These are phyloP conservation scores for Eonycteris spelaea DNA, from an alignment of 2,113 vertebrate species.

Conservation along the genomic window DNA sequence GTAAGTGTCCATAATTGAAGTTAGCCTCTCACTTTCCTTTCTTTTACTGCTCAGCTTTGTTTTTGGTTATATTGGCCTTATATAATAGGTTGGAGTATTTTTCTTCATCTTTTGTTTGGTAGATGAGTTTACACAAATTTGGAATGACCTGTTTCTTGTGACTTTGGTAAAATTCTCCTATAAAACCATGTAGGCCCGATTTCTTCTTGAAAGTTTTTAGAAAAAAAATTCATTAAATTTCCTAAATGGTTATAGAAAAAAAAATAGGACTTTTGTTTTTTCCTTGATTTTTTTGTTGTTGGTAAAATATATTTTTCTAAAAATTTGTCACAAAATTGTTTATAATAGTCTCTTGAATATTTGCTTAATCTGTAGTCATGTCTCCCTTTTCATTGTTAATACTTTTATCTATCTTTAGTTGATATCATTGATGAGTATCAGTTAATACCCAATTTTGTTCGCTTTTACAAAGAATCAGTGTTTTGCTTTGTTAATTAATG, in stretches of 20 bases:
- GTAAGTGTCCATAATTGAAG: background rate
- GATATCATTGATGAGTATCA: background rate
- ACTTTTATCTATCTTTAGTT: background rate
- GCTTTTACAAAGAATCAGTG: background rate
- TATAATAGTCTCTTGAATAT: background rate
- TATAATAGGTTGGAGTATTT: background rate
- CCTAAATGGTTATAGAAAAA: background rate
- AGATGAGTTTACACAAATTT: background rate
- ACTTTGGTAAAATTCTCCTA: background rate
- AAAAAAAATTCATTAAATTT: background rate
- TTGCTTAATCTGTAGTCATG: background rate
- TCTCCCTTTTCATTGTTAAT: background rate
- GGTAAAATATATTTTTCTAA: constrained; percentile 26
- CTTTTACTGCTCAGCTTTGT: background rate
- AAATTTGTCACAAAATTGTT: background rate
- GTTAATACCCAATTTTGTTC: background rate
- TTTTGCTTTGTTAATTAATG: background rate
- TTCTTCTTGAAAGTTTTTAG: background rate
- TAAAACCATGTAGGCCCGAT: background rate
- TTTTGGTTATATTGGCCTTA: background rate
- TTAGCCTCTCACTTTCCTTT: background rate
- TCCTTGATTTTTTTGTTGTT: background rate
- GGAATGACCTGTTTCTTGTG: background rate
- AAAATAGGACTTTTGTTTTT: background rate
- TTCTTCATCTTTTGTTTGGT: background rate